These are phyloP conservation scores for Myotis planiceps DNA, from an alignment of 2,797 vertebrate species.

Conservation along the genomic window DNA sequence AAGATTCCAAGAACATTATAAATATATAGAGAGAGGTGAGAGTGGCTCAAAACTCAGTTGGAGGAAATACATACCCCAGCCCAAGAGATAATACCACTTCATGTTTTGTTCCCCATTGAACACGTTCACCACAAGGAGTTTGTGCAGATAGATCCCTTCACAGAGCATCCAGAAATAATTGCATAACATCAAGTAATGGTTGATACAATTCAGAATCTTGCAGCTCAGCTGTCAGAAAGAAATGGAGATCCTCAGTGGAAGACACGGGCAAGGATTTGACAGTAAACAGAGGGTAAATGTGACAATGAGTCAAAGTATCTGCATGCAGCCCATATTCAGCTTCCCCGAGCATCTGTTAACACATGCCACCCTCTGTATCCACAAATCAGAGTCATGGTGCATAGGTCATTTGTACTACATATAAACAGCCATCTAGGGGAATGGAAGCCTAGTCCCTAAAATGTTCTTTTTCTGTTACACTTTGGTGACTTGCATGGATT, in stretches of 20 bases:
- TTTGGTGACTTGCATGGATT: neutral
- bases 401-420: neutral
- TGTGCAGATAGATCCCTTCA: slow-evolving; percentile 98
- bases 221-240: slow-evolving; percentile 91
- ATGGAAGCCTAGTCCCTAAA: neutral
- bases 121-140: slow-evolving; percentile 96
- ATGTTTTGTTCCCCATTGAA: slow-evolving; percentile 95
- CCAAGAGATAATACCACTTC: slow-evolving; percentile 97
- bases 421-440: neutral
- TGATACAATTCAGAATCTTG: slow-evolving; percentile 96
- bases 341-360: neutral
- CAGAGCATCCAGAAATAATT: slow-evolving; percentile 99
- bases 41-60: neutral
- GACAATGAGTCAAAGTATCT: neutral
- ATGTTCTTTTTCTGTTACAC: neutral
- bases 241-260: slow-evolving; percentile 5
- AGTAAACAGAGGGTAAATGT: neutral
- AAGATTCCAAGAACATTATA: neutral
- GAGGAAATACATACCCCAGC: slow-evolving; percentile 93
- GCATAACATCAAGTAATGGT: slow-evolving; percentile 98
- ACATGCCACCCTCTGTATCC: neutral
- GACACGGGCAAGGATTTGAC: neutral
- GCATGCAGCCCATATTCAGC: neutral
- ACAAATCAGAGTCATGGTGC: neutral
- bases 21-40: neutral